Conservation (phyloP, 2,797 vertebrate genomes). For the Micromesistius poutassou region DNA sequence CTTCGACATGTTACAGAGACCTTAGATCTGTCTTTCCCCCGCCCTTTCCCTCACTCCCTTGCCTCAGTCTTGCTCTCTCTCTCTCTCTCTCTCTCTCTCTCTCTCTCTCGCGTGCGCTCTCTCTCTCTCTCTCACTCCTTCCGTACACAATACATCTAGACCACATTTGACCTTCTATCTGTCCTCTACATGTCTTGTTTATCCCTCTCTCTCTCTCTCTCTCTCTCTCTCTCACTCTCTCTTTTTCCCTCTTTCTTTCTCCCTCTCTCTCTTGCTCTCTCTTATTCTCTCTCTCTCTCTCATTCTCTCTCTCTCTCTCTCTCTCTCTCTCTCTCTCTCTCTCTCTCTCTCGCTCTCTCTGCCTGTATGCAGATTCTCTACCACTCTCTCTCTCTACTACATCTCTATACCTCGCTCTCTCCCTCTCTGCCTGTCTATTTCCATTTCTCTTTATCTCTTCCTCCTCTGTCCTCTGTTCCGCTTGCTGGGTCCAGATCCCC, state of each 20-base stretch:
- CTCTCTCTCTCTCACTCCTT: not conserved
- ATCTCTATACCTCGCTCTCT: conserved; percentile 17
- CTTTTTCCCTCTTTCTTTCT: not conserved
- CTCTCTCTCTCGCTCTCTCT: conserved; percentile 22
- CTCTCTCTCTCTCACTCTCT: not conserved
- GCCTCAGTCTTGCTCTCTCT: not conserved
- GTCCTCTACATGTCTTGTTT: conserved; percentile 36
- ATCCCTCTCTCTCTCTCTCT: not conserved
- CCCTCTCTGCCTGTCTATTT: conserved; percentile 32
- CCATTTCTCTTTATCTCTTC: not conserved
- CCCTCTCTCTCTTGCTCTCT: not conserved
- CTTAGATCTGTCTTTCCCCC: not conserved
- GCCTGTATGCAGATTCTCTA: conserved; percentile 14
- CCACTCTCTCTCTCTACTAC: conserved; percentile 19
- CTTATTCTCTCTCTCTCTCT: not conserved
- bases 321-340: conserved; percentile 34
- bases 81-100: not conserved
- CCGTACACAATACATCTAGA: conserved; percentile 10
- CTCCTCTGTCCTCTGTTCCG: conserved; percentile 20
- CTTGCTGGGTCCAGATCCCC: conserved; percentile 31
- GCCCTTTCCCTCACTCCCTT: not conserved
- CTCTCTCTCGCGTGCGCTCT: too few relatives aligned
- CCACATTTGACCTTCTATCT: conserved; percentile 61
- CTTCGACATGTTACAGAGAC: not conserved
- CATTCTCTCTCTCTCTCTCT: conserved; percentile 6